These are phyloP conservation scores for Coecobrya sp. DNA, from an alignment of 2,888 invertebrate genomes.

Conservation along the genomic window DNA sequence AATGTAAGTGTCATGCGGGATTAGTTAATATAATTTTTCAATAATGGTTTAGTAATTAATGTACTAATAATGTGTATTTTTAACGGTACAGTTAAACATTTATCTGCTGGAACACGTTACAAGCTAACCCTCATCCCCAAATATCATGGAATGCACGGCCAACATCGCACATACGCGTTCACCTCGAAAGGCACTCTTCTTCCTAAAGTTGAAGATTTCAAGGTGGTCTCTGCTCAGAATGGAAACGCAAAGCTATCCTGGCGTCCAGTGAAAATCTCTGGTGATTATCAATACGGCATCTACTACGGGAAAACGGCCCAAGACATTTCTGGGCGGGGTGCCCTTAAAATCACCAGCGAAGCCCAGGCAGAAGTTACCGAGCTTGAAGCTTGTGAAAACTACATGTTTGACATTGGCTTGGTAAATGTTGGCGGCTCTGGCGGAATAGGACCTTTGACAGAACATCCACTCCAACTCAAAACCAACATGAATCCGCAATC, in stretches of 20 bases:
- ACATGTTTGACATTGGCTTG: constrained; percentile 92
- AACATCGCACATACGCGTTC: constrained; percentile 88
- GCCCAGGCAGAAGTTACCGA: constrained; percentile 89
- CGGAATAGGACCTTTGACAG: constrained; percentile 90
- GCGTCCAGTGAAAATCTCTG: constrained; percentile 89
- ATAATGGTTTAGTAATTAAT: no score
- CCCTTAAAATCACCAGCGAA: neutral
- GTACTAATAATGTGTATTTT: neutral
- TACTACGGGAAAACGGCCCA: constrained; percentile 91
- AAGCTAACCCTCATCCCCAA: constrained; percentile 90
- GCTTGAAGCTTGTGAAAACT: constrained; percentile 92
- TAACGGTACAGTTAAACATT: constrained; percentile 88
- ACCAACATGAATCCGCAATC: constrained; percentile 91
- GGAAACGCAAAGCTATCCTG: constrained; percentile 90
- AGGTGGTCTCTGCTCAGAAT: constrained; percentile 66
- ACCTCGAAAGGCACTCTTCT: constrained; percentile 88
- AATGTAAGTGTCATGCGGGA: constrained; percentile 57
- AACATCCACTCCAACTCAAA: constrained; percentile 89
- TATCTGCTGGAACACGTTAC: constrained; percentile 89
- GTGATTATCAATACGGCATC: constrained; percentile 90
- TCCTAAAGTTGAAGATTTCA: constrained; percentile 81
- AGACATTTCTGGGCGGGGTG: constrained; percentile 90
- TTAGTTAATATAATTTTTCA: no score
- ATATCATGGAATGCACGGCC: constrained; percentile 90
- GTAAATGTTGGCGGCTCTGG: constrained; percentile 89